Evolutionary conservation across 2,113 vertebrate species (phyloP), one percentile per base, ranked within the genome.

Genomic region (Tylochromis polylepis): DNA sequence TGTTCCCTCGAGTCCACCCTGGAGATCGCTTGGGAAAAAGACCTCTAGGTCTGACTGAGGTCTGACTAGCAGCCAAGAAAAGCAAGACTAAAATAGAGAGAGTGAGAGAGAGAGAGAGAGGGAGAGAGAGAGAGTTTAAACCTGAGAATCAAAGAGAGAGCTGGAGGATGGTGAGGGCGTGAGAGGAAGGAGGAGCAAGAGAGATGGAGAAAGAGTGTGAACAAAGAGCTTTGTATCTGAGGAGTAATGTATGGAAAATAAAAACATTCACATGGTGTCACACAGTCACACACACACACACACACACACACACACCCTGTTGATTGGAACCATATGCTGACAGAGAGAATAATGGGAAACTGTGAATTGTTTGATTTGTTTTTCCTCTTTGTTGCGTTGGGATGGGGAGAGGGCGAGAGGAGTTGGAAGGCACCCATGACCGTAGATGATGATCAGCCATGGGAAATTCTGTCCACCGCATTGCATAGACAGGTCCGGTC

Each of bases 21-120:
- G 96, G 96, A 97, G 97, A 97, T 98, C 97, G 94, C 97, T 97
- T 99, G 97, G 98, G 98, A 98, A 98, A 98, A 97, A 94, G 97
- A 97, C 97, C 97, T 97, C 92, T 97, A 97, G 97, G 98, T 97
- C 97, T 94, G 96, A 97, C 96, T 95, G 96, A 96, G 97, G 97
- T 96, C 95, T 97, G 95, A 95, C 95, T 94, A 4, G 1, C 93
- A 93, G 98, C 98, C 98, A 99, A 98, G 94, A 97, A 97, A 97
- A 99, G 97, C 97, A 98, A 97, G 97, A 94, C 98, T 95, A 97
- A 98, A 98, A 98, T 98, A 98, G 97, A 92, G 89, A 93, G 94
- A 94, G 90, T 94, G 93, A 92, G 79, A 82, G 79, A 85, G 84
- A 89, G 88, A 82, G 79, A 96, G 96, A 97, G 96, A 65, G 83